These are phyloP conservation scores for Mirounga angustirostris DNA, from an alignment of 2,113 vertebrate genomes.

Conservation along the genomic window DNA sequence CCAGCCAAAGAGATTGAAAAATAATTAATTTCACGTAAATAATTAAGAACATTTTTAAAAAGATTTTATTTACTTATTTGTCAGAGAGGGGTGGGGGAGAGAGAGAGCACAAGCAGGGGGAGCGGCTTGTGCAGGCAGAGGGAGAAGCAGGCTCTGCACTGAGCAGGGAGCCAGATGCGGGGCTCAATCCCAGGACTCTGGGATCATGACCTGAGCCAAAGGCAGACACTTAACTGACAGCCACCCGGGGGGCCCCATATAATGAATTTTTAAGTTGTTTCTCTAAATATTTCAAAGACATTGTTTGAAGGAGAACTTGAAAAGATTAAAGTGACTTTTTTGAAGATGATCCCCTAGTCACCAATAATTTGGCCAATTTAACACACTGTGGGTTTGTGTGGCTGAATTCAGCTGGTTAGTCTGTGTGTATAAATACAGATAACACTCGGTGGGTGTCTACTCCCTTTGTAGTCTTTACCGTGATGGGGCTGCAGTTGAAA, in stretches of 20 bases:
- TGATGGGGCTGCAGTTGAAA: background rate
- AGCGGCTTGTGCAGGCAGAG: background rate
- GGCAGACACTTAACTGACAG: background rate
- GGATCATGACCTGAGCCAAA: background rate
- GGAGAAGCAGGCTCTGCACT: background rate
- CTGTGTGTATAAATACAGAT: background rate
- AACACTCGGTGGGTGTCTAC: background rate
- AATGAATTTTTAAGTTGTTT: background rate
- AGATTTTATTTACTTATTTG: background rate
- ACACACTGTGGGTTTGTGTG: background rate
- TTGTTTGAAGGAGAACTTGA: background rate
- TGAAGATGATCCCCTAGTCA: background rate
- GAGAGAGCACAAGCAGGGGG: background rate
- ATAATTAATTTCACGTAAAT: background rate
- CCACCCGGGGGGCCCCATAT: background rate
- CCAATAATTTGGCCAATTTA: background rate
- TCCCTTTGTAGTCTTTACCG: background rate
- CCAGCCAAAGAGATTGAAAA: background rate
- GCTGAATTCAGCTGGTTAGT: background rate
- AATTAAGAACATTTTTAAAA: background rate
- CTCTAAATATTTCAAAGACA: background rate
- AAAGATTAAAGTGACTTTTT: constrained; percentile 9
- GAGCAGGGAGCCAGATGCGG: background rate
- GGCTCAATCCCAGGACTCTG: background rate
- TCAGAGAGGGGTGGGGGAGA: background rate